Conservation (phyloP, 2,888 invertebrate genomes). For the Panopea generosa region DNA sequence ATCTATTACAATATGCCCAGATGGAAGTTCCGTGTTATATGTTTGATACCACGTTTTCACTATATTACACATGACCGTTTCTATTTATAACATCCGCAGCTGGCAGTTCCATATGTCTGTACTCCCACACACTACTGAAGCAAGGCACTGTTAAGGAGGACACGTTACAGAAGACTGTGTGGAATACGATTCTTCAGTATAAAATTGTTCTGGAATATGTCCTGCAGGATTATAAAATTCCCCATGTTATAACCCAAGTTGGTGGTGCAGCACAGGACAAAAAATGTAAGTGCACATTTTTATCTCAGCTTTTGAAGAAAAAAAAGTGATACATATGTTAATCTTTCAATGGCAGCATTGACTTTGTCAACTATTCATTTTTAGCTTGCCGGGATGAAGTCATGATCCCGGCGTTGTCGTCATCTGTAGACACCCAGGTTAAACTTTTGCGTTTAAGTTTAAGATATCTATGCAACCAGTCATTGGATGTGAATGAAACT, state of each 20-base stretch:
- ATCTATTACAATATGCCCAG: no score
- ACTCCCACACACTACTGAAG: conserved; percentile 32
- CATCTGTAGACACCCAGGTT: no score
- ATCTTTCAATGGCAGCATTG: background rate
- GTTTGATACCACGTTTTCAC: no score
- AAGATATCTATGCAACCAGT: no score
- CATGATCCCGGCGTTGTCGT: no score
- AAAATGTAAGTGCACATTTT: background rate
- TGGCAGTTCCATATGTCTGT: conserved; percentile 20
- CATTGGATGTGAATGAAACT: no score
- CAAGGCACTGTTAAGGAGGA: conserved; percentile 9
- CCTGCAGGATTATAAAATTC: conserved; percentile 23
- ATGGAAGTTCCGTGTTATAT: no score
- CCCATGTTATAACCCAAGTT: background rate
- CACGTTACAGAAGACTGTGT: conserved; percentile 32
- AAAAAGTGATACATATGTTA: background rate
- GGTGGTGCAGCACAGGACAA: background rate
- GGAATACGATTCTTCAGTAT: conserved; percentile 45
- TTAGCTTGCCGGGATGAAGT: no score
- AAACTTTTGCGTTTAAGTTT: no score
- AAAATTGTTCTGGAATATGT: conserved; percentile 36
- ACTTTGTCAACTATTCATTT: background rate
- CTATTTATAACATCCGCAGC: no score
- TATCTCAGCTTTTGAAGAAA: background rate
- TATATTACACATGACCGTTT: no score